Evolutionary conservation across 2,797 vertebrate species (phyloP).

Genomic region (Telmatherina bonti): DNA sequence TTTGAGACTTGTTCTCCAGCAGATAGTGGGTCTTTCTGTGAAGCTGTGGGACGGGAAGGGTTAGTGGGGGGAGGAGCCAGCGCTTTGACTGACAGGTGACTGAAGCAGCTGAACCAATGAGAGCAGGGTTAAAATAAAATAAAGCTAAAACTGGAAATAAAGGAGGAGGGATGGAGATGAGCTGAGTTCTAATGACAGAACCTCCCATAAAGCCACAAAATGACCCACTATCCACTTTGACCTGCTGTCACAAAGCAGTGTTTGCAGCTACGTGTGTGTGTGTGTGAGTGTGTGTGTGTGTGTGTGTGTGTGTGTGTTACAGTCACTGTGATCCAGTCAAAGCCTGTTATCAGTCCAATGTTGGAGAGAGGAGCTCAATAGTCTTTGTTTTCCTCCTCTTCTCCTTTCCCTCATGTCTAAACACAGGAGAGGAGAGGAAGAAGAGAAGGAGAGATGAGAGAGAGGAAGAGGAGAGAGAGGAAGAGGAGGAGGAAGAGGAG

Average conservation of each 20-base stretch:
- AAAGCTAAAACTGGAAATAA: conserved; percentile 27
- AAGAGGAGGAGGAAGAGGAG: conserved; percentile 14
- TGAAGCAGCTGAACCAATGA: conserved; percentile 82
- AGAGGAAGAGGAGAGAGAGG: conserved; percentile 19
- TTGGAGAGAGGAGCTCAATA: conserved; percentile 64
- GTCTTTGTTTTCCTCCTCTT: conserved; percentile 48
- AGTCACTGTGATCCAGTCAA: conserved; percentile 63
- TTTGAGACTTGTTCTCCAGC: conserved; percentile 68
- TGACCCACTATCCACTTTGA: conserved; percentile 98
- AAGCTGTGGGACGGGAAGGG: conserved; percentile 77
- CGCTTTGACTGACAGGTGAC: conserved; percentile 60
- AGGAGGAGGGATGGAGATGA: conserved; percentile 37
- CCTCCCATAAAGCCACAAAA: conserved; percentile 98
- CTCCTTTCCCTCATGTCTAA: conserved; percentile 38
- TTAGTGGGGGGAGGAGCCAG: conserved; percentile 75
- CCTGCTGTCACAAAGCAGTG: conserved; percentile 34
- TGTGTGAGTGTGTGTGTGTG: conserved; percentile 28
- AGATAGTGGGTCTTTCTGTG: conserved; percentile 90
- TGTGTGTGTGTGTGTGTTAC: no score
- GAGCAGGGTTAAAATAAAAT: conserved; percentile 67
- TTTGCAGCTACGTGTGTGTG: conserved; percentile 1
- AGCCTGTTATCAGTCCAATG: conserved; percentile 71
- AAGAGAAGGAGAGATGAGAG: conserved; percentile 27
- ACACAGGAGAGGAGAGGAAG: no score
- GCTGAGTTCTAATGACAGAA: conserved; percentile 64